Evolutionary conservation across 1,140 invertebrate genomes (phyloP), one percentile per base, ranked within the genome.

Genomic region (Pristionchus pacificus): DNA sequence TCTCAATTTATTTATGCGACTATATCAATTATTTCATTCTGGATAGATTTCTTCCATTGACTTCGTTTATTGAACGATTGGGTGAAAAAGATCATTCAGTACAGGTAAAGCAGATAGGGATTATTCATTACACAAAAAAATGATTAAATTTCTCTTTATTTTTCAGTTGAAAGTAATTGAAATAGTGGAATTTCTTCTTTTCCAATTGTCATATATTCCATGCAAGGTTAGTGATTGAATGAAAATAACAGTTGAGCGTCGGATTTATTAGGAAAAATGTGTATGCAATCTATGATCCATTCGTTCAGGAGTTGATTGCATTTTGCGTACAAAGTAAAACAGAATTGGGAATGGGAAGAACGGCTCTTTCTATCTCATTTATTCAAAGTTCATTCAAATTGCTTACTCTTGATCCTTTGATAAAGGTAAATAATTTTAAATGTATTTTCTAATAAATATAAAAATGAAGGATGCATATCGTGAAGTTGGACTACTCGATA

Each of bases 21-120:
- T 92, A 93, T 84, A 93, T 93, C 24, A 98, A 99, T 86, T 99
- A 98, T 85, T 98, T 99, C 84, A 97, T 98, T 79, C 87, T 98
- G 0, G 96, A 97, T 85, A 61, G 25, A 61, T 10, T 97, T 85
- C 92, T 95, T 83, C 97, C 94, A 2, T 86, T 97, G 10, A 93
- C 92, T 77, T 91, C 95, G 84, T 97, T 98, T 86, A 92, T 93
- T 1, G 96, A 98, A 83, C 92, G 91, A 82, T 94, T 98, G 76
- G 90, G 95, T 78, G 84, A 89, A 1, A 98, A 98, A 86, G 90
- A 91, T 71, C 86, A 88, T 0, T 91, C 95, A 84, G 92, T 97
- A 77, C 94, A 97, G 87, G 88, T 89, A 78, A 68, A 76, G 60
- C 32, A 67, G 64, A 24, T 64, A 27, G 24, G 27, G 65, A n/a